Percentiles rank a stretch among this genome's conserved stretches.
Conservation (phyloP, 2,113 vertebrate species). For the Nanger granti region DNA sequence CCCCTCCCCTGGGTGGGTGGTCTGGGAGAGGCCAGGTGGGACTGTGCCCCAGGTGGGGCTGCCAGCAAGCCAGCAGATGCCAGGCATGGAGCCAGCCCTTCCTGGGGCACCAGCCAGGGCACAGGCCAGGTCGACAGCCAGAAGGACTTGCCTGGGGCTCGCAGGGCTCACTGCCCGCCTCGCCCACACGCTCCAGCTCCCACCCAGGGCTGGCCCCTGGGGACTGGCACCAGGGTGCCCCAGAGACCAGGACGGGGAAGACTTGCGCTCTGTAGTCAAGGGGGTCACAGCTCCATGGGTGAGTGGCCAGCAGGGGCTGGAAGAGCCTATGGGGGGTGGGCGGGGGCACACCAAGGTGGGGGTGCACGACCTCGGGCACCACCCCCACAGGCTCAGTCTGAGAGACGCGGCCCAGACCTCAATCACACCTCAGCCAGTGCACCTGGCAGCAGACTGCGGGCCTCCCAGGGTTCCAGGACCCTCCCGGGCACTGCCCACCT, state of each 20-base stretch:
- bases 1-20: too few species aligned
- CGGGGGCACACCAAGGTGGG: neutral
- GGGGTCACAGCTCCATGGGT: neutral
- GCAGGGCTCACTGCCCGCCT: accelerated
- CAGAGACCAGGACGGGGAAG: neutral
- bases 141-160: neutral
- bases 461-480: neutral
- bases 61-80: neutral
- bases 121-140: neutral
- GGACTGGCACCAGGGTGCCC: neutral
- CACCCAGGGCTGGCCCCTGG: neutral
- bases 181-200: neutral
- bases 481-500: accelerated
- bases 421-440: neutral
- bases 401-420: neutral
- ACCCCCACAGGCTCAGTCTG: neutral
- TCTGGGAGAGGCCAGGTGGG: neutral
- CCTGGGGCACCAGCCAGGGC: neutral
- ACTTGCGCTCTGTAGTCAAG: neutral
- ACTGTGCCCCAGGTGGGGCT: neutral
- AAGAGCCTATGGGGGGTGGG: neutral
- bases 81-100: neutral
- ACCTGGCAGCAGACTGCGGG: neutral
- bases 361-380: neutral
- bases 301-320: neutral